phyloP scores from a whole-genome alignment of 2,888 invertebrate species.

The Rugalucina vietnamica region DNA sequence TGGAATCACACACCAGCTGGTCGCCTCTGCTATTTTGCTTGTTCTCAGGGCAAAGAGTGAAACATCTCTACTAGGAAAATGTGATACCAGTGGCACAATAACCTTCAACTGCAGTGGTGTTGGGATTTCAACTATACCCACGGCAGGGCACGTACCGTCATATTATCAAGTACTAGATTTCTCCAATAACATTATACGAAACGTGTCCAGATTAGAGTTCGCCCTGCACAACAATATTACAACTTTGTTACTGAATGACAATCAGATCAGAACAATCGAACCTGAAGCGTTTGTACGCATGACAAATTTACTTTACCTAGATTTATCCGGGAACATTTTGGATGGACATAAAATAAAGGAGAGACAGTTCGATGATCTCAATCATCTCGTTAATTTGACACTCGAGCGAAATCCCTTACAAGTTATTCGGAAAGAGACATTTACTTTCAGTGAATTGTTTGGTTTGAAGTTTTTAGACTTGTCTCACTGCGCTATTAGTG shows the following conservation, averaged over 20 bases:
- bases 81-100: neutral
- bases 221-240: neutral
- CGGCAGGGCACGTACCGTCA: conserved; percentile 18
- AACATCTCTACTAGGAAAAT: neutral
- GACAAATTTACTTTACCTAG: conserved; percentile 27
- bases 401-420: conserved; percentile 50
- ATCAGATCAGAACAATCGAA: conserved; percentile 39
- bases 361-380: conserved; percentile 38
- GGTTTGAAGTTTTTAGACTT: conserved; percentile 38
- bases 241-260: conserved; percentile 31
- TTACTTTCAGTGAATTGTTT: conserved; percentile 48
- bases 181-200: conserved; percentile 44
- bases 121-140: conserved; percentile 19
- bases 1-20: no score
- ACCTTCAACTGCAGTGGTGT: conserved; percentile 45
- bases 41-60: no score
- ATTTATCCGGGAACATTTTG: conserved; percentile 53
- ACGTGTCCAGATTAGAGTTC: conserved; percentile 39
- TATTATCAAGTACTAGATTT: conserved; percentile 34
- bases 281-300: conserved; percentile 35
- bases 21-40: no score
- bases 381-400: conserved; percentile 20
- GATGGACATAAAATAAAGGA: conserved; percentile 31
- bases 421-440: conserved; percentile 32
- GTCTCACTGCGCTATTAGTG: conserved; percentile 49